Base-by-base conservation (phyloP, 2,888 invertebrate species). In the Ceramica pisi region DNA sequence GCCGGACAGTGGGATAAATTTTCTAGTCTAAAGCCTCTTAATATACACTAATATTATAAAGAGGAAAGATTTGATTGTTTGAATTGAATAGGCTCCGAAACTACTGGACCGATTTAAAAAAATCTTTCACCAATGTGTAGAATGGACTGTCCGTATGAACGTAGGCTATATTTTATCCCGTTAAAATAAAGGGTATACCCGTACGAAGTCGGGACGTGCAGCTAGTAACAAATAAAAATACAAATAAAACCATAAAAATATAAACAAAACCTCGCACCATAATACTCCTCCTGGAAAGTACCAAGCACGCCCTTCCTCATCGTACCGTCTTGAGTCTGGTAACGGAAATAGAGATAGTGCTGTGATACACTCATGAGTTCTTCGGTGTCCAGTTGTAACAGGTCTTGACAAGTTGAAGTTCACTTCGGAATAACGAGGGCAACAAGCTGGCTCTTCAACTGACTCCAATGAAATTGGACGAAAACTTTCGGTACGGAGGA, bases 281-380 rank as follows among this genome's bases (percentile, higher is more conserved):
- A 91, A 79, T 88, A 88, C 74, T 95, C 95, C 75, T 95, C 95
- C 75, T 94, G 93, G 46, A 91, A 90, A 56, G 94, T 94, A 48
- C 94, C 94, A 48, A 93, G 90, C 31, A 86, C 84, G 67, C 86
- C 87, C 80, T 92, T 94, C 77, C 90, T 88, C 62, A 90, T 78
- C 89, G 91, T 90, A 61, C 60, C 50, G 3, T 72, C 76, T 69
- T 48, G 64, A 69, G 44, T 75, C 68, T 83, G 68, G 69, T 81
- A 80, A 23, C 76, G 77, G 16, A 80, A 68, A 75, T 69, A 67
- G 23, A 75, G 74, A 59, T 67, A 75, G 75, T 77, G 70, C 60
- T 73, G 73, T 63, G 68, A 71, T 55, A 67, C 31, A 78, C 80
- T 79, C 74, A 78, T 82, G 64, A 73, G 66, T 61, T 68, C 65